Percentiles rank a stretch among this genome's conserved stretches.
These are phyloP conservation scores for Agrilus mali DNA, from an alignment of 2,888 invertebrate species.

Conservation along the genomic window DNA sequence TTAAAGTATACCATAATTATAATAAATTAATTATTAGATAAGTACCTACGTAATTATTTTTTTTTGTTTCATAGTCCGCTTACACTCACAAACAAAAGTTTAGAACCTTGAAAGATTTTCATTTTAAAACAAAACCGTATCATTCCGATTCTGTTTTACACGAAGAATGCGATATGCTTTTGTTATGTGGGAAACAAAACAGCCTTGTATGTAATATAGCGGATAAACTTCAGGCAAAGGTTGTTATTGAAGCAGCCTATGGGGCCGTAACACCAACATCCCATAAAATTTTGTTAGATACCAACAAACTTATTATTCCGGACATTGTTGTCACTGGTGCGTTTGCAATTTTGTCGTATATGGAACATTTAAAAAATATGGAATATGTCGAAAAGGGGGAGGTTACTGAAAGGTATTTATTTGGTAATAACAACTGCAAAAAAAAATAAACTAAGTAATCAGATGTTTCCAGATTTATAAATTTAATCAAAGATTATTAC, in stretches of 20 bases:
- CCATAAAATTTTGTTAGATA: slow-evolving; percentile 23
- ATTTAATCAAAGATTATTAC: too few relatives aligned
- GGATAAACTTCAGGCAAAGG: slow-evolving; percentile 25
- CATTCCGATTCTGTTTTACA: slow-evolving; percentile 16
- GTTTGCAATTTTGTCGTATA: slow-evolving; percentile 23
- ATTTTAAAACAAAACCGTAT: slow-evolving; percentile 16
- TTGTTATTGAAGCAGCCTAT: slow-evolving; percentile 29
- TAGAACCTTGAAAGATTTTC: slow-evolving; percentile 20
- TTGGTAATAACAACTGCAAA: too few relatives aligned
- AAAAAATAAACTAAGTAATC: background rate
- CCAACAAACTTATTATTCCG: slow-evolving; percentile 26
- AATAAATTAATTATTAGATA: background rate
- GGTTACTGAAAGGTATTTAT: background rate
- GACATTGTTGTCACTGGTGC: slow-evolving; percentile 28
- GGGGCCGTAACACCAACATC: slow-evolving; percentile 27
- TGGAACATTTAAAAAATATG: slow-evolving; percentile 24
- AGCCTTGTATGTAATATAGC: slow-evolving; percentile 25
- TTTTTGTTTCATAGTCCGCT: slow-evolving; percentile 15
- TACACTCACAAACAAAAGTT: slow-evolving; percentile 18
- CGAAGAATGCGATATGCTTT: slow-evolving; percentile 26
- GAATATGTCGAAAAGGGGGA: slow-evolving; percentile 7
- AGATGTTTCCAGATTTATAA: background rate
- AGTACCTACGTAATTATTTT: background rate
- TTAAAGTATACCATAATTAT: slow-evolving; percentile 13
- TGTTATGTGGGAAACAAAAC: slow-evolving; percentile 26